Evolutionary conservation across 2,797 vertebrate genomes (phyloP).

Genomic region (Perodicticus potto): DNA sequence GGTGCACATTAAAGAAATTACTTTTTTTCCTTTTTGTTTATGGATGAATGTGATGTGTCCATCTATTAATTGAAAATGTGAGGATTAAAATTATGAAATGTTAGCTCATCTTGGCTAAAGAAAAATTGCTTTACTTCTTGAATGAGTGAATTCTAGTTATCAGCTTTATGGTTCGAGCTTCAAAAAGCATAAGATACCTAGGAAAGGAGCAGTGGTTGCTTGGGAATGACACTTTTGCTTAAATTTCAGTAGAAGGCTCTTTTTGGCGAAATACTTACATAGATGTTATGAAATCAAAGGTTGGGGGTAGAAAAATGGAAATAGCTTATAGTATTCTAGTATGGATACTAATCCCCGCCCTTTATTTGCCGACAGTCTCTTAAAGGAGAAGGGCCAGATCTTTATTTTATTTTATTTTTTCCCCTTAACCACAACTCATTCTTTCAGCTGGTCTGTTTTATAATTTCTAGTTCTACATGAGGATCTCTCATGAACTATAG

Average conservation of each 20-base stretch:
- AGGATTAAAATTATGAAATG: conserved; percentile 72
- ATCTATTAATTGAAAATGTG: conserved; percentile 84
- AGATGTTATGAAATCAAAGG: not conserved
- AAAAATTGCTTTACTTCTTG: conserved; percentile 78
- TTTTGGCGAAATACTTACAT: not conserved
- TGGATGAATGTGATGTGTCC: conserved; percentile 82
- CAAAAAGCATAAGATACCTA: conserved; percentile 40
- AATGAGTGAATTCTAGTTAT: conserved; percentile 72
- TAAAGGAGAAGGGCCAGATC: not conserved
- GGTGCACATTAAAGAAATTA: conserved; percentile 88
- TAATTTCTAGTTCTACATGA: not conserved
- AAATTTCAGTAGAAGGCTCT: not conserved
- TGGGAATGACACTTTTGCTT: not conserved
- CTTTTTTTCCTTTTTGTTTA: conserved; percentile 79
- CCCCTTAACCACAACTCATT: not conserved
- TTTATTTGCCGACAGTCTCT: not conserved
- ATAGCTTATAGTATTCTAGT: not conserved
- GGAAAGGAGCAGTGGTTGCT: not conserved
- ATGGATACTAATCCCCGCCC: not conserved
- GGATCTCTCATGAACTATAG: not conserved
- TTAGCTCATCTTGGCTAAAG: conserved; percentile 64
- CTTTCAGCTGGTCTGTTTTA: not conserved
- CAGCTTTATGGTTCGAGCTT: conserved; percentile 56
- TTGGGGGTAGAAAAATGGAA: not conserved
- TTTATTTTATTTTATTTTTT: not conserved